Base-by-base conservation (phyloP, 2,113 vertebrate species). In the Nyctereutes procyonoides region DNA sequence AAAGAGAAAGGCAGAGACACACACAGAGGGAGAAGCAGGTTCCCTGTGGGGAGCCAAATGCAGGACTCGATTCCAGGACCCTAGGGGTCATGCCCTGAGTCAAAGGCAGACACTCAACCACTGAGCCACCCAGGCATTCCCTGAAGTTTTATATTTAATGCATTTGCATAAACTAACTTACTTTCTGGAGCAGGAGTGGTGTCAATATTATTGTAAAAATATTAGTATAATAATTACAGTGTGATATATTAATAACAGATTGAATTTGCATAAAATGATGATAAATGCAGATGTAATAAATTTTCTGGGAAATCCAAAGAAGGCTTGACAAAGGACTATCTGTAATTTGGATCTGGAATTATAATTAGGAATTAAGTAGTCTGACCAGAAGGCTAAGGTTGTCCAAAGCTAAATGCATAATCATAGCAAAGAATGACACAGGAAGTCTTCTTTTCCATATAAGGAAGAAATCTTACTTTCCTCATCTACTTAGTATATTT, bases 261-360 rank as follows among this genome's bases (percentile, higher is more conserved):
- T 97, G 30, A 76, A 92, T 87, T 73, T 91, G 35, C 26, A 32
- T 85, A 19, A 55, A 80, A 80, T 79, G 60, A 89, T 65, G 88
- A 58, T 38, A 76, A 93, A 30, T 90, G 58, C 2, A 43, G 15
- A 35, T 30, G 0, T 32, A 86, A 89, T 82, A 58, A 1, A 20
- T 71, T 91, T 77, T 43, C 53, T 85, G 7, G 8, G 10, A 96
- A 90, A 35, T 26, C 32, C 19, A 84, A 74, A 77, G n/a, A 55
- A 30, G 5, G 8, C 22, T 14, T 13, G 32, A 53, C 13, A 82
- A 87, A 94, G 7, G 13, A 74, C 1, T n/a, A 22, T 48, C 9
- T 91, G 14, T 43, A 71, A 51, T 96, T 89, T 62, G 22, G 60
- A 87, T 67, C 48, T 60, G 32, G 30, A 82, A 62, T 79, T 93